Conservation (phyloP, 2,797 vertebrate genomes). For the Hirundo rustica region DNA sequence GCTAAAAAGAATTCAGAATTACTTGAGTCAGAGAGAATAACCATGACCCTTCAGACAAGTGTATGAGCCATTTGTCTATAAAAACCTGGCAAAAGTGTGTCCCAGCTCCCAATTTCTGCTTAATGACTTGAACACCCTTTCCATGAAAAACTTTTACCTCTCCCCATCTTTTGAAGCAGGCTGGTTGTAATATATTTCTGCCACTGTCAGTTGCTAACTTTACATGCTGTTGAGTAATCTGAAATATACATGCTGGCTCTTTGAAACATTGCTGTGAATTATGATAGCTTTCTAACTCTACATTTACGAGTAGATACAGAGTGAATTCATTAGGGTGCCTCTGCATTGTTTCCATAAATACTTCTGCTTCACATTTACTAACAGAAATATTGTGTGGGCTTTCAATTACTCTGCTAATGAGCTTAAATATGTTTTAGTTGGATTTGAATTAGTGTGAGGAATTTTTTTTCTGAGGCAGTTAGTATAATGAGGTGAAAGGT, state of each 20-base stretch:
- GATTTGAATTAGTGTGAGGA: background rate
- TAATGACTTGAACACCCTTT: background rate
- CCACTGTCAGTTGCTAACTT: background rate
- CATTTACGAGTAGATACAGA: background rate
- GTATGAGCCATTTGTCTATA: background rate
- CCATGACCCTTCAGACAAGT: background rate
- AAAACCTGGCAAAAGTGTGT: background rate
- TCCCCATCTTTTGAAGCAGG: background rate
- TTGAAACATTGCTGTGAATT: constrained; percentile 10
- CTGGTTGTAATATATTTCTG: background rate
- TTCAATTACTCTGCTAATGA: constrained; percentile 41
- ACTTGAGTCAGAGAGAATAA: background rate
- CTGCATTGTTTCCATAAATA: constrained; percentile 26
- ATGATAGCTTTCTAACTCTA: background rate
- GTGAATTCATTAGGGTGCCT: background rate
- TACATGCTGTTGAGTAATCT: background rate
- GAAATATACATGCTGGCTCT: background rate
- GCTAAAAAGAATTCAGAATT: background rate
- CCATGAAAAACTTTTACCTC: background rate
- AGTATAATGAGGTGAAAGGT: background rate
- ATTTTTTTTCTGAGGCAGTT: background rate
- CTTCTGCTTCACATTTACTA: constrained; percentile 1
- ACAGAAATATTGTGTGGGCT: constrained; percentile 6
- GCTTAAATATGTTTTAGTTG: constrained; percentile 20
- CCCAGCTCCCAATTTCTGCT: background rate